Conservation (phyloP, 1,140 invertebrate genomes). For the Druon quercuslanigerum region DNA sequence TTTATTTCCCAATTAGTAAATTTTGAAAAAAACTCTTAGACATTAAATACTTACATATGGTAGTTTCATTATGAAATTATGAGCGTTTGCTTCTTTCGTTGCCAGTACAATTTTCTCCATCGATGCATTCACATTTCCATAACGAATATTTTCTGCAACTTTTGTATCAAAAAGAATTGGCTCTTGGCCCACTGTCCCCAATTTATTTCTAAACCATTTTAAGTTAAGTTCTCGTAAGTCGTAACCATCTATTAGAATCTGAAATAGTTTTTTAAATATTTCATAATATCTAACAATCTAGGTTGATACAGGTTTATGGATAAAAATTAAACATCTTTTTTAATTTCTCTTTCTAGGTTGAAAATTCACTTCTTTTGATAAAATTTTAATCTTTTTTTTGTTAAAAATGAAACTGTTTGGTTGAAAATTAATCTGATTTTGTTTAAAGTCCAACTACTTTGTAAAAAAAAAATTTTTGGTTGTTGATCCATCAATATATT, state of each 20-base stretch:
- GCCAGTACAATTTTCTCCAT: conserved; percentile 80
- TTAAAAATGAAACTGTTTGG: no score
- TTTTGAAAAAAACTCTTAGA: not conserved
- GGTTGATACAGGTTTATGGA: no score
- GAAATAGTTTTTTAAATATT: conserved; percentile 6
- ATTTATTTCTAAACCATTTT: conserved; percentile 82
- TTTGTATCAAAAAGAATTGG: conserved; percentile 86
- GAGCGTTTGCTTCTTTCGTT: conserved; percentile 85
- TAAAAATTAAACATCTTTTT: no score
- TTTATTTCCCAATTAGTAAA: not conserved
- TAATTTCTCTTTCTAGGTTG: no score
- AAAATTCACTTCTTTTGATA: no score
- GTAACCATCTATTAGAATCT: conserved; percentile 80
- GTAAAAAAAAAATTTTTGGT: no score
- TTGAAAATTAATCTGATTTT: no score
- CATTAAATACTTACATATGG: conserved; percentile 78
- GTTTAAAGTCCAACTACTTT: no score
- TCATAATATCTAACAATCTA: no score
- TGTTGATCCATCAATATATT: no score
- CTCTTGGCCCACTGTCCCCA: conserved; percentile 89
- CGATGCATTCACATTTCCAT: conserved; percentile 80
- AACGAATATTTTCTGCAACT: conserved; percentile 87
- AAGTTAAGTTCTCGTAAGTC: conserved; percentile 82
- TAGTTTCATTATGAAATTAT: conserved; percentile 86
- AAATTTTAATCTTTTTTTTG: no score